phyloP scores from a whole-genome alignment of 2,888 invertebrate species.

The Synanthedon myopaeformis region DNA sequence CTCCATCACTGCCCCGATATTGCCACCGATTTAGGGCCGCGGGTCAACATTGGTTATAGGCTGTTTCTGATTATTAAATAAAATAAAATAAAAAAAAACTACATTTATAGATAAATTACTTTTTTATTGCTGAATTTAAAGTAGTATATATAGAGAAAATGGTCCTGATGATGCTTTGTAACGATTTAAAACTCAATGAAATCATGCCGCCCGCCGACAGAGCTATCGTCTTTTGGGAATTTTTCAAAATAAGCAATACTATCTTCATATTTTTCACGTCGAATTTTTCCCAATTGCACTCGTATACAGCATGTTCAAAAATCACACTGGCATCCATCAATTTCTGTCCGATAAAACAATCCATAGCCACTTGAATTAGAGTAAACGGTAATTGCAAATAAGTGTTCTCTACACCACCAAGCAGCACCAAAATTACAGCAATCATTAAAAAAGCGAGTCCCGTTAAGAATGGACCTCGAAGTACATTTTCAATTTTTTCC shows the following conservation, averaged over 20 bases:
- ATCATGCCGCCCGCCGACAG: conserved; percentile 41
- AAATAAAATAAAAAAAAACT: too few species aligned
- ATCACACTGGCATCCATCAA: conserved; percentile 31
- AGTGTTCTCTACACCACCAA: conserved; percentile 32
- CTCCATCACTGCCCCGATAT: too few species aligned
- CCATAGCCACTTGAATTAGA: conserved; percentile 23
- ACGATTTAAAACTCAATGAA: conserved; percentile 24
- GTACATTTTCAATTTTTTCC: conserved; percentile 18
- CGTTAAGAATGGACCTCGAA: conserved; percentile 21
- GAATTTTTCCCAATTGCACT: conserved; percentile 44
- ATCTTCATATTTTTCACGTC: conserved; percentile 31
- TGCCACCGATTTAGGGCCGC: too few species aligned
- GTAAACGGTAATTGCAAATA: conserved; percentile 26
- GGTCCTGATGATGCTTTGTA: conserved; percentile 31
- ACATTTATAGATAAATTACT: too few species aligned
- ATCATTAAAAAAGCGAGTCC: conserved; percentile 22
- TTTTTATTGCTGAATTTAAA: too few species aligned
- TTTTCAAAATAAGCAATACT: conserved; percentile 33
- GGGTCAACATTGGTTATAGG: too few species aligned
- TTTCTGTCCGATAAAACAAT: conserved; percentile 38
- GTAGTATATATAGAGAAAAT: conserved; percentile 42
- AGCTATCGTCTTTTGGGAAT: conserved; percentile 31
- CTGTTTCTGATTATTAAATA: too few species aligned
- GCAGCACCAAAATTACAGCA: conserved; percentile 21
- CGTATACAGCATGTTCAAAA: conserved; percentile 35